Evolutionary conservation across 1,140 invertebrate species (phyloP), one percentile per base, ranked within the genome.

Genomic region (Linepithema humile): DNA sequence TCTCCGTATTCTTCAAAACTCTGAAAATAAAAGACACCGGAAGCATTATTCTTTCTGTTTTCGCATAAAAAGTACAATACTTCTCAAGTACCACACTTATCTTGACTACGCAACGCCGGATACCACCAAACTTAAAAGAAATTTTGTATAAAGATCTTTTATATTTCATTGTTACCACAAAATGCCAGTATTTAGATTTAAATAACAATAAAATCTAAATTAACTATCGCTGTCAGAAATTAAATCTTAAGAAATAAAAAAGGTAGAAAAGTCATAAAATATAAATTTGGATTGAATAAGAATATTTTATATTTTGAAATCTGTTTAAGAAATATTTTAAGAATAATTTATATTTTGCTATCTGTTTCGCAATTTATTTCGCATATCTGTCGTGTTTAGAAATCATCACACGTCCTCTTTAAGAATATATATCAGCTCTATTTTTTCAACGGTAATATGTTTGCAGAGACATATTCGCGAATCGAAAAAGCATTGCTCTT

Each of bases 11-110:
- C 69, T 6, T 23, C 9, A 23, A 53, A 17, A 73, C 55, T 55
- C 74, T 82, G 69, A 82, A 82, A 69, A 82, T 60, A 82, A 82
- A 82, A 74, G 40, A 72, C 65, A 45, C 67, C 15, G 32, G 15
- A 72, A 72, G 12, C 5, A 45, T 82, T 82, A 82, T 82, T 82
- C 15, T 43, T 29, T 38, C 29, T 26, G 48, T 48, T 50, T 0
- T 23, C 23, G 43, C 35, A 7, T 12, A 29, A 29, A 20, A 55
- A 65, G n/a, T n/a, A 77, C 43, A n/a, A 7, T 65, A 72, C 73
- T 32, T 72, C 50, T 57, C 50, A 82, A 82, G 15, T 15, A 17
- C 60, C 74, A 64, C 48, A 3, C 12, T 23, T 29, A 29, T 59
- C 50, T 17, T 20, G 43, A 50, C 43, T 29, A 20, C 40, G n/a